Evolutionary conservation across 2,797 vertebrate genomes (phyloP), one percentile per base, ranked within the genome.

Genomic region (Leucoraja ocellata): DNA sequence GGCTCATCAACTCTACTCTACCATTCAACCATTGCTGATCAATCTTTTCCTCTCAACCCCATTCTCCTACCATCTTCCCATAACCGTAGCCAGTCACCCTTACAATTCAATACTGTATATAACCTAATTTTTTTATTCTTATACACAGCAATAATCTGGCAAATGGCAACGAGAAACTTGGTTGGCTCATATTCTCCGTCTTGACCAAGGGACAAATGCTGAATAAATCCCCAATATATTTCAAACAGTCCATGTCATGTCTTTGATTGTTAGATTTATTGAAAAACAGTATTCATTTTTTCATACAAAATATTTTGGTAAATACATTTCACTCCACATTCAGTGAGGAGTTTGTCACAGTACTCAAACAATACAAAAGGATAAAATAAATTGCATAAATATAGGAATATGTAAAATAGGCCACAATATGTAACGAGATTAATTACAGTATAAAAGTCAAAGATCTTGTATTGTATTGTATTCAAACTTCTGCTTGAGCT

Each of bases 281-380:
- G n/a, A 68, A 88, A 88, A 88, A 68, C n/a, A 86, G 54, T 81
- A 81, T 46, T 54, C 23, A 16, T 36, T 61, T 84, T 88, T 68
- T 36, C 65, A 36, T 88, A 88, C 32, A 36, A 88, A 68, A 88
- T 68, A 36, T 36, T 88, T 68, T 88, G 16, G n/a, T 88, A 88
- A 68, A 78, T 78, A 36, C n/a, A 68, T 68, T 88, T 88, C 63
- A 68, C 84, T 88, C 84, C 61, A 14, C n/a, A 36, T 88, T 88
- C 36, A 68, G 77, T 78, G 71, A 74, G 84, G 63, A 88, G 63
- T 68, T 88, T 65, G 84, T 88, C 84, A 88, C 84, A 88, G 63
- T 88, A 32, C 61, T 18, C 63, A 88, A 88, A 88, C 61, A 88
- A 88, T 84, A 61, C 81, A 84, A 84, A 39, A 79, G 54, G 54